Evolutionary conservation across 2,888 invertebrate genomes (phyloP).

Genomic region (Choreutis nemorana): DNA sequence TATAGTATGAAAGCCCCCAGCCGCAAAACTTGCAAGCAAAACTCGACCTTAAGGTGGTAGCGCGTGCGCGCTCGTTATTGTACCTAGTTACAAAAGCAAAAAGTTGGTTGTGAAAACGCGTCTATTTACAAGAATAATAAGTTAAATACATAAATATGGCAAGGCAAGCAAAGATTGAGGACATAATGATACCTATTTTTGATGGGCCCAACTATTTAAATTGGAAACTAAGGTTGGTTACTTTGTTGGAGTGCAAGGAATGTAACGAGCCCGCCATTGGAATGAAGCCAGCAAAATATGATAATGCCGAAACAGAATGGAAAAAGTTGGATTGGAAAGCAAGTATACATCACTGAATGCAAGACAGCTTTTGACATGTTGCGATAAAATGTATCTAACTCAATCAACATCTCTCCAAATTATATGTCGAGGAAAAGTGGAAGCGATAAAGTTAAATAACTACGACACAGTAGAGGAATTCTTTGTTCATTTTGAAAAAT

Average conservation of each 20-base stretch:
- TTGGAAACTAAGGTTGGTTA: slow-evolving; percentile 16
- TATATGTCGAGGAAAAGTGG: slow-evolving; percentile 16
- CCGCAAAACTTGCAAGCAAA: too few species aligned
- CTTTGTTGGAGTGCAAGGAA: slow-evolving; percentile 16
- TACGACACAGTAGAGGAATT: slow-evolving; percentile 15
- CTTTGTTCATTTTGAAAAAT: slow-evolving; percentile 16
- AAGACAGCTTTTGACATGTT: slow-evolving; percentile 13
- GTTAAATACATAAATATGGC: slow-evolving; percentile 8
- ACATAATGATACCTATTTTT: slow-evolving; percentile 14
- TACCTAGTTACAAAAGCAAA: too few species aligned
- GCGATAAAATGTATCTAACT: slow-evolving; percentile 15
- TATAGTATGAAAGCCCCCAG: too few species aligned
- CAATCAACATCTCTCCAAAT: slow-evolving; percentile 16
- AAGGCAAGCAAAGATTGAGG: slow-evolving; percentile 11
- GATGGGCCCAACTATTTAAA: slow-evolving; percentile 16
- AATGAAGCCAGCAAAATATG: slow-evolving; percentile 7
- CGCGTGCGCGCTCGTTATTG: too few species aligned
- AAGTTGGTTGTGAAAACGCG: too few species aligned
- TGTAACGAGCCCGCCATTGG: slow-evolving; percentile 13
- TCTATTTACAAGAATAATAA: slow-evolving; percentile 2
- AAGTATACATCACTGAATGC: slow-evolving; percentile 14
- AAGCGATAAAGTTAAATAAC: slow-evolving; percentile 15
- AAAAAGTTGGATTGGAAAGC: slow-evolving; percentile 14
- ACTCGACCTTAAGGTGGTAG: too few species aligned
- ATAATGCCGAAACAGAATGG: slow-evolving; percentile 9